phyloP scores from a whole-genome alignment of 2,888 invertebrate genomes.

The Aporophyla lueneburgensis region DNA sequence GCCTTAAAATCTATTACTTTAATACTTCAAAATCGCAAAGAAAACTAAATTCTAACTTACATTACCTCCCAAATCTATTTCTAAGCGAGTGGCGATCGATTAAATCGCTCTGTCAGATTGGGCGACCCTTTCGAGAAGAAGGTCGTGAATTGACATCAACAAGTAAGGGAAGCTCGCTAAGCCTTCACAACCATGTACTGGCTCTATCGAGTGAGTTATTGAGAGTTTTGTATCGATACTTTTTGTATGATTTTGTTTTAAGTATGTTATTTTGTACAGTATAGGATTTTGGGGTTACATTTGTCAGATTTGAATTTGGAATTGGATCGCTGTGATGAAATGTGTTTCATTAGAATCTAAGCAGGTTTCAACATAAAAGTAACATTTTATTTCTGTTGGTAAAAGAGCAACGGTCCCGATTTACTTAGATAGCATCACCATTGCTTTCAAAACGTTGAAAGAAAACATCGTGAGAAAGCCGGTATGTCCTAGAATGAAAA shows the following conservation, averaged over 20 bases:
- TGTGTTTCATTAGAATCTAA: background rate
- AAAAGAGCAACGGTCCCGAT: background rate
- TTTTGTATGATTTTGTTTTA: background rate
- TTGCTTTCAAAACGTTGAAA: too few relatives aligned
- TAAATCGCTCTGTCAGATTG: constrained; percentile 18
- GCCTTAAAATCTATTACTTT: background rate
- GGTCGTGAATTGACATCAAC: constrained; percentile 49
- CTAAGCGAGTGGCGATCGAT: constrained; percentile 35
- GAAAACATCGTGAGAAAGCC: too few relatives aligned
- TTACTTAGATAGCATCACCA: too few relatives aligned
- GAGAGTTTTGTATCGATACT: constrained; percentile 15
- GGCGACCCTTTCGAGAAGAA: constrained; percentile 36
- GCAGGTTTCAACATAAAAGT: background rate
- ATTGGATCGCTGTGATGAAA: background rate
- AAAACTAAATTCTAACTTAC: constrained; percentile 1
- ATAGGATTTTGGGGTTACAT: background rate
- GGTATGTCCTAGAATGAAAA: too few relatives aligned
- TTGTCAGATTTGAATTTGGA: background rate
- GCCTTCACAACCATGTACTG: constrained; percentile 10
- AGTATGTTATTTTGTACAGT: background rate
- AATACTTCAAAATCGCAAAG: background rate
- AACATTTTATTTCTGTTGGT: background rate
- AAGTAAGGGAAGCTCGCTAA: constrained; percentile 36
- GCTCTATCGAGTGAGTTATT: constrained; percentile 18
- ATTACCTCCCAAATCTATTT: constrained; percentile 35